Percentiles rank a stretch among this genome's conserved stretches.
Conservation (phyloP, 1,140 invertebrate genomes). For the Nasonia vitripennis region DNA sequence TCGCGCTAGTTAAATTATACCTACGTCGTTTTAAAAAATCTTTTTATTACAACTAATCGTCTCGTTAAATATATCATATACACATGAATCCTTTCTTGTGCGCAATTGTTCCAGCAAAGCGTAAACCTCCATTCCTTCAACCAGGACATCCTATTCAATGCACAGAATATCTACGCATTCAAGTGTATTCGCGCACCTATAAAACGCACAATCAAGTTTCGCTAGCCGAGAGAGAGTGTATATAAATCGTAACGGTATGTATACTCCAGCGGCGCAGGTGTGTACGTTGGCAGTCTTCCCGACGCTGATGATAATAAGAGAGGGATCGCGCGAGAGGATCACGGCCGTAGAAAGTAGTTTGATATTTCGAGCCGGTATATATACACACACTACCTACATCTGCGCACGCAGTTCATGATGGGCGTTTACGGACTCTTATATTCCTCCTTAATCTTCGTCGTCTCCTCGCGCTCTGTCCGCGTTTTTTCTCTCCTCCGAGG, state of each 20-base stretch:
- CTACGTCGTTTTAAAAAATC: too few species aligned
- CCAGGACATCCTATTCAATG: background rate
- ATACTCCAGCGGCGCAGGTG: background rate
- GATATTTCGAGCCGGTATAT: constrained; percentile 53
- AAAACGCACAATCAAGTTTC: constrained; percentile 21
- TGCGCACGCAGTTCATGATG: background rate
- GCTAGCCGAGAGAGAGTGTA: background rate
- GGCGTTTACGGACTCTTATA: background rate
- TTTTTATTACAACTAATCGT: too few species aligned
- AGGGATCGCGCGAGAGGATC: constrained; percentile 17
- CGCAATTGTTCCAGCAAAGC: too few species aligned
- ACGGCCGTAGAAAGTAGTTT: constrained; percentile 64
- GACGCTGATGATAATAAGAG: constrained; percentile 24
- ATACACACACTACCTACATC: background rate
- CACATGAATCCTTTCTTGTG: too few species aligned
- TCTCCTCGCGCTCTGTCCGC: background rate
- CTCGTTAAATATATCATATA: too few species aligned
- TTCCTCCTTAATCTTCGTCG: background rate
- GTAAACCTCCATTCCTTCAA: too few species aligned
- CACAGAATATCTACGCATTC: background rate
- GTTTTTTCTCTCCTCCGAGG: constrained; percentile 6
- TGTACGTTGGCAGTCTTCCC: background rate
- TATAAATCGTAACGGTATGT: constrained; percentile 38
- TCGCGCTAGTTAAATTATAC: too few species aligned
- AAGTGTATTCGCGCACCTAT: background rate